phyloP scores from a whole-genome alignment of 2,113 vertebrate genomes.

The Eublepharis macularius region DNA sequence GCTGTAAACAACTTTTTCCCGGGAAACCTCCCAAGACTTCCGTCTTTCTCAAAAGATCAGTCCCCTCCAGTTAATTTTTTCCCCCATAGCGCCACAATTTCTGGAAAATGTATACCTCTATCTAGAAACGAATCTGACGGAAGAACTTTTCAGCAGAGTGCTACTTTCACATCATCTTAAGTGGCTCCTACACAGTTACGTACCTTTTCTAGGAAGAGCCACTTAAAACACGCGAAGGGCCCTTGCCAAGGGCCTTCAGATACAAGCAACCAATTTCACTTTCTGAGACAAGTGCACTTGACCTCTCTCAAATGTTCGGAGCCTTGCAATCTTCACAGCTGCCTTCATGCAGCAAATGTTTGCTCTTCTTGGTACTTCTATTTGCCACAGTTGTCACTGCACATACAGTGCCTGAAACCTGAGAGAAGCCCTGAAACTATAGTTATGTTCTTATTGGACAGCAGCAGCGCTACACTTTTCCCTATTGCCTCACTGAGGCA shows the following conservation, averaged over 20 bases:
- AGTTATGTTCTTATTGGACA: too few species aligned
- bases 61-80: neutral
- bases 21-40: fast-evolving
- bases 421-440: neutral
- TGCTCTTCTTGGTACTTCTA: neutral
- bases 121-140: constrained; percentile 12
- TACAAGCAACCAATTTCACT: neutral
- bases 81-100: neutral
- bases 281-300: neutral
- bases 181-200: constrained; percentile 14
- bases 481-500: neutral
- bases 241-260: neutral
- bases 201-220: constrained; percentile 28
- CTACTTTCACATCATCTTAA: constrained; percentile 30
- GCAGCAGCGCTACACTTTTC: neutral
- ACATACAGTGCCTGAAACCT: neutral
- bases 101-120: neutral
- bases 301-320: neutral
- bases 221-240: neutral
- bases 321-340: neutral
- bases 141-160: constrained; percentile 41
- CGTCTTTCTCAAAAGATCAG: neutral
- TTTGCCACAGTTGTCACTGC: neutral
- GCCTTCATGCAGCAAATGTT: neutral
- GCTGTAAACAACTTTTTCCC: neutral